Percentiles rank a stretch among this genome's conserved stretches.
phyloP scores from a whole-genome alignment of 2,113 vertebrate genomes.

The Oncorhynchus nerka region DNA sequence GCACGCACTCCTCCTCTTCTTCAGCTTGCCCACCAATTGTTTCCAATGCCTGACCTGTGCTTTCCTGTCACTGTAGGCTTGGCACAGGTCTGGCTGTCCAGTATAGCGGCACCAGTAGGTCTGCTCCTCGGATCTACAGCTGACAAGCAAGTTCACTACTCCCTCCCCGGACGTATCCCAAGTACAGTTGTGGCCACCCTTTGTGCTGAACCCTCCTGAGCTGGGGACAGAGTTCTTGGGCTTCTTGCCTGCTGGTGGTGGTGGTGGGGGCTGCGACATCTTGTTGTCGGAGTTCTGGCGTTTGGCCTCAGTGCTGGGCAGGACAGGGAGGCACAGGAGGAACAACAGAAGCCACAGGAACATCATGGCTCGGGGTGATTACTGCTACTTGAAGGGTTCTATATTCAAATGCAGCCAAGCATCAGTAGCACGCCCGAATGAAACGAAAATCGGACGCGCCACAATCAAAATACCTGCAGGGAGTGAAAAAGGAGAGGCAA shows the following conservation, averaged over 20 bases:
- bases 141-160: constrained; percentile 68
- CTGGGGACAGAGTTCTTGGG: constrained; percentile 39
- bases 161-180: constrained; percentile 75
- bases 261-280: constrained; percentile 55
- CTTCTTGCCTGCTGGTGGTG: constrained; percentile 5
- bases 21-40: constrained; percentile 80
- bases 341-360: constrained; percentile 57
- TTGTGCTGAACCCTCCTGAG: constrained; percentile 78
- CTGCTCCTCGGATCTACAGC: constrained; percentile 64
- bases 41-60: constrained; percentile 79
- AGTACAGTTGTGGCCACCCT: constrained; percentile 76
- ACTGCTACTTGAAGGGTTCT: constrained; percentile 8
- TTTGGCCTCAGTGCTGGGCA: constrained; percentile 45
- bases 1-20: constrained; percentile 76
- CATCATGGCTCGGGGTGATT: constrained; percentile 42
- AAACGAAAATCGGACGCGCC: constrained; percentile 14
- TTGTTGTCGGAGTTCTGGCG: constrained; percentile 43
- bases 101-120: constrained; percentile 75
- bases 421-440: constrained; percentile 43
- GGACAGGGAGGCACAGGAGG: constrained; percentile 53
- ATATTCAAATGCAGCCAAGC: constrained; percentile 40
- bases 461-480: constrained; percentile 47
- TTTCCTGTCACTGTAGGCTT: constrained; percentile 62
- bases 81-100: constrained; percentile 77
- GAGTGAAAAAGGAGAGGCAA: constrained; percentile 2